These are phyloP conservation scores for Eidolon helvum DNA, from an alignment of 2,113 vertebrate species.

Conservation along the genomic window DNA sequence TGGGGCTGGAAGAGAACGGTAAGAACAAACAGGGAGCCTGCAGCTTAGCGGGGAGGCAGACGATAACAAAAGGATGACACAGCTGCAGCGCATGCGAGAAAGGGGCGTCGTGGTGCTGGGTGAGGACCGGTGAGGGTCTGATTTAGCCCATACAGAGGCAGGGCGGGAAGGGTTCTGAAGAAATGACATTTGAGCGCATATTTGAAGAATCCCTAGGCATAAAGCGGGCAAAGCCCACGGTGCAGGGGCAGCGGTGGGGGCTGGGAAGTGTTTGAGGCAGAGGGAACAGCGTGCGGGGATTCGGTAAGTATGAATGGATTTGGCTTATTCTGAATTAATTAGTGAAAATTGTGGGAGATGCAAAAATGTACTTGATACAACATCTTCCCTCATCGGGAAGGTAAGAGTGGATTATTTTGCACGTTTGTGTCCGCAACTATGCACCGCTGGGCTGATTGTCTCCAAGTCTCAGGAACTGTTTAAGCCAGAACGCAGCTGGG, in stretches of 20 bases:
- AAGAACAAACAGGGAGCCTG: neutral
- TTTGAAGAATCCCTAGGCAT: neutral
- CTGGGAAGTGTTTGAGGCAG: neutral
- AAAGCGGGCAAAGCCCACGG: neutral
- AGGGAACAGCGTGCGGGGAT: neutral
- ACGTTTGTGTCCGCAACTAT: neutral
- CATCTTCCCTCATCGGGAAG: neutral
- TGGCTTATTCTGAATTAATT: neutral
- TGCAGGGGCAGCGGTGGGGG: neutral
- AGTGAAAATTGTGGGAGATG: neutral
- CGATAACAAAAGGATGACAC: neutral
- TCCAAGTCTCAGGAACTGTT: neutral
- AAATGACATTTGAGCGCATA: too few relatives aligned
- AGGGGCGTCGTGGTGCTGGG: neutral
- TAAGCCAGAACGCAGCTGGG: neutral
- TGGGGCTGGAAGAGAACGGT: neutral
- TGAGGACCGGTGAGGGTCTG: too few relatives aligned
- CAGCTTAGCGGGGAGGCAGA: neutral
- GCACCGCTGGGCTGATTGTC: neutral
- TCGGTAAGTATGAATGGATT: neutral
- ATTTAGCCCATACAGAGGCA: neutral
- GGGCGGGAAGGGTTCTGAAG: neutral
- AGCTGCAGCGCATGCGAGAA: neutral
- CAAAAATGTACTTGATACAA: too few relatives aligned
- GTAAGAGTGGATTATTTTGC: neutral